Evolutionary conservation across 1,140 invertebrate genomes (phyloP).

Genomic region (Lycorma delicatula): DNA sequence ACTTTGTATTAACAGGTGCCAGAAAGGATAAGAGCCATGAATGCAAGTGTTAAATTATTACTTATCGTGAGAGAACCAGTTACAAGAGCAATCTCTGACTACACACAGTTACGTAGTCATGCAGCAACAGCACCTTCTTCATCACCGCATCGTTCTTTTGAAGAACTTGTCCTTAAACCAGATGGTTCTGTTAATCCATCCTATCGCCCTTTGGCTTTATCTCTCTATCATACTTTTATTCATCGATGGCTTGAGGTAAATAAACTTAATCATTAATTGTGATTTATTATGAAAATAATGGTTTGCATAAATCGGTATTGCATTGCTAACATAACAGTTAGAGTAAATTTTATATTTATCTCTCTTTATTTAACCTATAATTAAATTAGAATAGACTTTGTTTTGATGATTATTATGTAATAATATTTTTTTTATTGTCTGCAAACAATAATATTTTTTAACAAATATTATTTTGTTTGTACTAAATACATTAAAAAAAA

Average conservation of each 20-base stretch:
- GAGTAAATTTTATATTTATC: no score
- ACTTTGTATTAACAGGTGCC: no score
- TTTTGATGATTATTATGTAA: no score
- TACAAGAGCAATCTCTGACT: conserved; percentile 90
- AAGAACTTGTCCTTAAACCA: conserved; percentile 66
- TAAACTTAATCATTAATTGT: neutral
- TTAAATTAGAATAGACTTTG: no score
- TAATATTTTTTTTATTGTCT: no score
- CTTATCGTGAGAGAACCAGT: conserved; percentile 94
- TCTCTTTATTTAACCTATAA: no score
- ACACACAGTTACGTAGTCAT: conserved; percentile 76
- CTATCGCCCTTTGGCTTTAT: conserved; percentile 72
- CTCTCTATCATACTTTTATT: conserved; percentile 76
- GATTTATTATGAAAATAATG: no score
- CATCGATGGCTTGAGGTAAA: conserved; percentile 66
- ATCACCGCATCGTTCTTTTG: conserved; percentile 52
- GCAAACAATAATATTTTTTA: no score
- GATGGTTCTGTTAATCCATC: conserved; percentile 76
- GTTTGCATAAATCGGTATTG: no score
- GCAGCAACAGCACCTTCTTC: conserved; percentile 51
- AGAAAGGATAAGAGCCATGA: conserved; percentile 85
- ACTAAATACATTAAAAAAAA: no score
- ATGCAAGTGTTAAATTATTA: conserved; percentile 82
- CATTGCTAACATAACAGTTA: no score
- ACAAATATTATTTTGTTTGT: no score